A percentile compares a stretch with the other conserved stretches of the same genome.
These are phyloP conservation scores for Zaprionus davidi DNA, from an alignment of 1,140 invertebrate species.

Conservation along the genomic window DNA sequence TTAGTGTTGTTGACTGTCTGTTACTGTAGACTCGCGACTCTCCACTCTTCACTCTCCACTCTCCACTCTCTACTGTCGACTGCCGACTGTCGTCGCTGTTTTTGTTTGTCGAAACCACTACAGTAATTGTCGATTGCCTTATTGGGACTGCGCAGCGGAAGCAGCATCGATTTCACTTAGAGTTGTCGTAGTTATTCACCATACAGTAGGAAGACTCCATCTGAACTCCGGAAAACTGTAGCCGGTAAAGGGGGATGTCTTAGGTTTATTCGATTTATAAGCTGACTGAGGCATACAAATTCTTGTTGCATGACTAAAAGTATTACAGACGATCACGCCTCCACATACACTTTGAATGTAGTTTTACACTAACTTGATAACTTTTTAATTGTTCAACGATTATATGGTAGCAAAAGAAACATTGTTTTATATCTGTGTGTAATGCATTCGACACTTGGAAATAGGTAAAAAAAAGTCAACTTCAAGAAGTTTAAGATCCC, in stretches of 20 bases:
- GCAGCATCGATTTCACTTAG: constrained; percentile 2
- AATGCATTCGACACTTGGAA: too few species aligned
- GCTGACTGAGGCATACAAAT: not conserved
- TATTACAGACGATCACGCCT: too few species aligned
- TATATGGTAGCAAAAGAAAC: not conserved
- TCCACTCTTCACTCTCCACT: not conserved
- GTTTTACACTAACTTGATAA: not conserved
- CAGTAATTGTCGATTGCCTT: not conserved
- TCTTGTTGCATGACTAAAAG: not conserved
- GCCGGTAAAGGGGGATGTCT: not conserved
- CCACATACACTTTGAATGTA: not conserved
- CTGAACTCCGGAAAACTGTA: not conserved
- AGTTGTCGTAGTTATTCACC: constrained; percentile 2
- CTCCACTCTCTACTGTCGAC: not conserved
- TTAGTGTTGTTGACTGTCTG: constrained; percentile 7
- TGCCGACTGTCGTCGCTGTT: not conserved
- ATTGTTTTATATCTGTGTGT: too few species aligned
- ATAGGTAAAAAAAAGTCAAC: too few species aligned
- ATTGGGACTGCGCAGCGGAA: constrained; percentile 6
- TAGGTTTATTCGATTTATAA: not conserved
- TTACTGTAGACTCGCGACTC: not conserved
- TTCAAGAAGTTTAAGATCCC: too few species aligned
- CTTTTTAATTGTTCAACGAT: not conserved
- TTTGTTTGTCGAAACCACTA: constrained; percentile 5
- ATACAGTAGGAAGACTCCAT: not conserved